Percentiles rank a stretch among this genome's conserved stretches.
phyloP scores from a whole-genome alignment of 2,888 invertebrate species.

The Meta bourneti region DNA sequence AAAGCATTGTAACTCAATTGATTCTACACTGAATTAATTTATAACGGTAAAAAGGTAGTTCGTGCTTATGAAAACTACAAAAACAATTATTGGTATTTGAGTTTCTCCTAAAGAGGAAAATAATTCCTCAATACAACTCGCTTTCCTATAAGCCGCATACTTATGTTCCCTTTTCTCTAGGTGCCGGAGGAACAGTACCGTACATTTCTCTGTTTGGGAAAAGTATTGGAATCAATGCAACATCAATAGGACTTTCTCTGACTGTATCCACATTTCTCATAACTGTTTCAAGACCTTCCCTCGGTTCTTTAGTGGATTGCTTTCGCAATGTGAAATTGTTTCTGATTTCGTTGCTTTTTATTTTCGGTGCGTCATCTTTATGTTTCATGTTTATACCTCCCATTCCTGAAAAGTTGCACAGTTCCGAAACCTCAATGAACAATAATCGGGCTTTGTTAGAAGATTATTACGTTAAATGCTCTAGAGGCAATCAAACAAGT shows the following conservation, averaged over 20 bases:
- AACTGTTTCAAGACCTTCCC: background rate
- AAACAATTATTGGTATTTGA: no score
- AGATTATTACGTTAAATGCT: no score
- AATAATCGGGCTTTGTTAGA: background rate
- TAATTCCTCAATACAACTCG: background rate
- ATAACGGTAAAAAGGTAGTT: no score
- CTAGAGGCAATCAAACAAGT: background rate
- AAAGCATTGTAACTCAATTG: no score
- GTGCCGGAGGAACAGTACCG: background rate
- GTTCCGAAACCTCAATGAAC: background rate
- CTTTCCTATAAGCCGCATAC: no score
- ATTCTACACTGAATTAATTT: no score
- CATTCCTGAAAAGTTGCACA: background rate
- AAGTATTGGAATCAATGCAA: background rate
- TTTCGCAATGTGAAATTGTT: background rate
- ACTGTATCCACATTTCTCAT: no score
- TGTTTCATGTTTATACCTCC: background rate
- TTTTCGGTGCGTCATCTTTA: background rate
- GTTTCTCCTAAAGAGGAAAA: no score
- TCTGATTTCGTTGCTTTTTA: background rate
- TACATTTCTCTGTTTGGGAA: background rate
- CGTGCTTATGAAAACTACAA: no score
- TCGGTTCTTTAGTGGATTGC: background rate
- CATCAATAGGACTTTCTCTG: no score
- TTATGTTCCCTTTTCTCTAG: background rate